Evolutionary conservation across 1,140 invertebrate genomes (phyloP).

Genomic region (Brachionus rotundiformis): DNA sequence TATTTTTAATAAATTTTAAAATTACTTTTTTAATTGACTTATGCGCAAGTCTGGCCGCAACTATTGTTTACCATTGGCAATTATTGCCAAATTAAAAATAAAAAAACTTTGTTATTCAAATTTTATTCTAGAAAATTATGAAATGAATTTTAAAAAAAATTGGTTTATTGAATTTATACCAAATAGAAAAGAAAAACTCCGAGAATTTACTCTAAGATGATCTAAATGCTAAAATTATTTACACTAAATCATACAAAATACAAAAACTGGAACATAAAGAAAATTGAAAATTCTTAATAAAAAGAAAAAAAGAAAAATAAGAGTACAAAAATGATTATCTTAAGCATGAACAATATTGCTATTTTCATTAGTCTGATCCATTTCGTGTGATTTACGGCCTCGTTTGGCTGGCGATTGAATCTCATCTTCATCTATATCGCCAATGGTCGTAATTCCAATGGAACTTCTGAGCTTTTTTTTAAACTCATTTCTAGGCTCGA

Average conservation of each 20-base stretch:
- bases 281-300: neutral
- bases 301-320: neutral
- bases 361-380: slow-evolving; percentile 18
- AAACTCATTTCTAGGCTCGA: neutral
- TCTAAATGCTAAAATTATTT: slow-evolving; percentile 37
- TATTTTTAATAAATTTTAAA: no score
- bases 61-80: no score
- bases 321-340: neutral
- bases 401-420: slow-evolving; percentile 21
- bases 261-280: neutral
- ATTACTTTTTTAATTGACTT: no score
- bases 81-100: neutral
- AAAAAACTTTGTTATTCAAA: neutral
- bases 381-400: slow-evolving; percentile 15
- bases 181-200: neutral
- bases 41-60: no score
- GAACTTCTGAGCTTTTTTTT: slow-evolving; percentile 31
- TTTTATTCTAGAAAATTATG: neutral
- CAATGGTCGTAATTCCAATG: neutral
- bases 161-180: neutral
- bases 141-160: neutral
- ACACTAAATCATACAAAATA: neutral
- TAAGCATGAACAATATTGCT: slow-evolving; percentile 14
- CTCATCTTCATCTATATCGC: slow-evolving; percentile 17
- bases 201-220: slow-evolving; percentile 8